Conservation (phyloP, 2,888 invertebrate genomes). For the Drosophila borealis region DNA sequence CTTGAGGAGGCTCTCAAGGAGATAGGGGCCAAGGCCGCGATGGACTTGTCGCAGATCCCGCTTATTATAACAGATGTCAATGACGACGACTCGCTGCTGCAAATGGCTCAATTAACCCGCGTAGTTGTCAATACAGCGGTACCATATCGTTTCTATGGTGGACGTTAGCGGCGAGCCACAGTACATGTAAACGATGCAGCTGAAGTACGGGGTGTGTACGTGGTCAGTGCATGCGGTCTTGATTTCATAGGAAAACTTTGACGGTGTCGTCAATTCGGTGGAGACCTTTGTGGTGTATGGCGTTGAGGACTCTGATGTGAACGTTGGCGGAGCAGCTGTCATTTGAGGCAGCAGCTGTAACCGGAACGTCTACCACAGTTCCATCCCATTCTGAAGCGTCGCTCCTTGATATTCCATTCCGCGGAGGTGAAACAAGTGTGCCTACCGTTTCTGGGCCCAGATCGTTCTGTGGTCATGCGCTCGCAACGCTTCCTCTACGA, state of each 20-base stretch:
- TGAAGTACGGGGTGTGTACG: constrained; percentile 92
- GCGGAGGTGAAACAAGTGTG: constrained; percentile 87
- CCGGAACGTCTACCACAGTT: constrained; percentile 83
- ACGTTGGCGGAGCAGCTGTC: constrained; percentile 90
- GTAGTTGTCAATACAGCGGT: constrained; percentile 97
- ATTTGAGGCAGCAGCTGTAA: constrained; percentile 90
- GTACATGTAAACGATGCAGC: constrained; percentile 94
- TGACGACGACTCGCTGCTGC: constrained; percentile 89
- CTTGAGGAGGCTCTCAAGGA: constrained; percentile 85
- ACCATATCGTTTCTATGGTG: constrained; percentile 93
- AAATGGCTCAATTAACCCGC: constrained; percentile 92
- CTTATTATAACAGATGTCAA: constrained; percentile 92
- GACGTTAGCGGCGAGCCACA: constrained; percentile 97
- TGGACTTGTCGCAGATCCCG: constrained; percentile 87
- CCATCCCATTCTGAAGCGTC: constrained; percentile 87
- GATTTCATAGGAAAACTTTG: constrained; percentile 94
- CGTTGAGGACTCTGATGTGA: constrained; percentile 69
- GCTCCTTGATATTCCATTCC: constrained; percentile 86
- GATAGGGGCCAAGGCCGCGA: constrained; percentile 85
- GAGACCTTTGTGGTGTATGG: constrained; percentile 88
- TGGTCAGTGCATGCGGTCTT: constrained; percentile 96
- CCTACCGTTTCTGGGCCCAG: constrained; percentile 92
- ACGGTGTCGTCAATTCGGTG: constrained; percentile 90
- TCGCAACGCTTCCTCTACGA: constrained; percentile 92
- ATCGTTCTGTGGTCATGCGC: constrained; percentile 91